These are phyloP conservation scores for Steatocranus sp. DNA, from an alignment of 2,797 vertebrate genomes.

Conservation along the genomic window DNA sequence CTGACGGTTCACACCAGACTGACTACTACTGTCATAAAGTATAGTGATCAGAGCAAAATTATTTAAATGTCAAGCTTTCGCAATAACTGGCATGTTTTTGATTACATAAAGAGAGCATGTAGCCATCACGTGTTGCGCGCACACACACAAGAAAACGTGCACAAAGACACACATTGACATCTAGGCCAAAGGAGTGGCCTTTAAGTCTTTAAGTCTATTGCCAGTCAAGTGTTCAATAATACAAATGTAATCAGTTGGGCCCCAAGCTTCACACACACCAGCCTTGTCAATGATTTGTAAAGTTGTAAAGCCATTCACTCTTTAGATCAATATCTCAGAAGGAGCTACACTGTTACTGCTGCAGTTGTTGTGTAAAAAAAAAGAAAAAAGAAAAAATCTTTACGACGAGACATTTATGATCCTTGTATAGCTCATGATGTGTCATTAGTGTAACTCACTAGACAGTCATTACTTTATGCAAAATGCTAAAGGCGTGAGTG, in stretches of 20 bases:
- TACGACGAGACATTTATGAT: slow-evolving; percentile 37
- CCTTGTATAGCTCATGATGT: slow-evolving; percentile 5
- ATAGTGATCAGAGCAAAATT: slow-evolving; percentile 53
- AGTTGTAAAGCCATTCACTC: slow-evolving; percentile 29
- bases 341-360: neutral
- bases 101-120: neutral
- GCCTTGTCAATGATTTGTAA: slow-evolving; percentile 54
- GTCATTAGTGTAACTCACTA: slow-evolving; percentile 39
- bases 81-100: slow-evolving; percentile 13
- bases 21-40: slow-evolving; percentile 14
- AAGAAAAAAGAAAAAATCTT: neutral
- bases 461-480: slow-evolving; percentile 7
- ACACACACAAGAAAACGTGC: neutral
- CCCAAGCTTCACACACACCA: slow-evolving; percentile 26
- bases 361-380: neutral
- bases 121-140: neutral
- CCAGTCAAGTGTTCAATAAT: slow-evolving; percentile 61
- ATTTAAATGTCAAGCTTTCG: neutral
- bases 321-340: neutral
- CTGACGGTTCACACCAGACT: neutral
- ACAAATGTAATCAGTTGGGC: slow-evolving; percentile 37
- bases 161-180: neutral
- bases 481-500: neutral
- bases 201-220: neutral
- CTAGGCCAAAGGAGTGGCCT: neutral